Conservation (phyloP, 2,797 vertebrate genomes). For the Prionace glauca region DNA sequence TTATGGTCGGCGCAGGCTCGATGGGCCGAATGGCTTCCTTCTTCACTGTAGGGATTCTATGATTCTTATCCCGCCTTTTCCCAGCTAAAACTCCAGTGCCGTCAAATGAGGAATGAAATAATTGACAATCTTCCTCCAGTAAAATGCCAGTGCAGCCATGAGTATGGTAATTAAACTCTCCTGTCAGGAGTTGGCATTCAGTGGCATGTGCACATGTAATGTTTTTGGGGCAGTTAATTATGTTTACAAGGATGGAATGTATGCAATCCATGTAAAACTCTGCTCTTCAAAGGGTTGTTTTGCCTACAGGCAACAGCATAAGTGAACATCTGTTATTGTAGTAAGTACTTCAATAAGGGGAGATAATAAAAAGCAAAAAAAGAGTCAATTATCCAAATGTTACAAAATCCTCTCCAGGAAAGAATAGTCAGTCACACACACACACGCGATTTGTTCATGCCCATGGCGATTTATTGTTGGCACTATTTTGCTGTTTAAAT, state of each 20-base stretch:
- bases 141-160: background rate
- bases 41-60: too few relatives aligned
- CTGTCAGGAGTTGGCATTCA: background rate
- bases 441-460: background rate
- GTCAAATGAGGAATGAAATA: background rate
- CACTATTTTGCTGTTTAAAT: background rate
- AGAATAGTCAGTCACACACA: background rate
- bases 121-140: background rate
- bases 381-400: background rate
- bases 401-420: background rate
- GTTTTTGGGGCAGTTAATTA: background rate
- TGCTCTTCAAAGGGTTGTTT: background rate
- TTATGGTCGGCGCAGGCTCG: too few relatives aligned
- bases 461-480: too few relatives aligned
- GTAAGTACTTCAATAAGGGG: background rate
- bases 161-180: background rate
- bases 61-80: background rate
- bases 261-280: too few relatives aligned
- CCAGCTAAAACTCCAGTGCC: background rate
- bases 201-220: background rate
- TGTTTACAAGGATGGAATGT: background rate
- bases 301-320: background rate
- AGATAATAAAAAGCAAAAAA: background rate
- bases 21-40: too few relatives aligned
- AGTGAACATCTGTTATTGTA: background rate